A percentile compares a stretch with the other conserved stretches of the same genome.
Evolutionary conservation across 2,888 invertebrate species (phyloP).

Genomic region (Teleogryllus oceanicus): DNA sequence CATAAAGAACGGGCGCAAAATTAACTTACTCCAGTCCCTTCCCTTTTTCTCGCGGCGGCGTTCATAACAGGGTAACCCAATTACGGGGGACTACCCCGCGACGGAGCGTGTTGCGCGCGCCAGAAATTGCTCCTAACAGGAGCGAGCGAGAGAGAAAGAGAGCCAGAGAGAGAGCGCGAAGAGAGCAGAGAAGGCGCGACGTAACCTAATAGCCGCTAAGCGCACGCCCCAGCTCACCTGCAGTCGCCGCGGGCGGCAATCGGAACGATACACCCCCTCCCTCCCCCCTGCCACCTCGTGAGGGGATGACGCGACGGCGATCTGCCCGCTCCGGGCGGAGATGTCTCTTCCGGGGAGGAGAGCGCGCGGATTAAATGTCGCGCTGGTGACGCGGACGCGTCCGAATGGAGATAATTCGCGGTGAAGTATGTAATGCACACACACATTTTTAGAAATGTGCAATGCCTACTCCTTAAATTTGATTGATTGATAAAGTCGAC

Average conservation of each 20-base stretch:
- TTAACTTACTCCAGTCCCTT: background rate
- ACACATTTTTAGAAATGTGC: too few relatives aligned
- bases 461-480: too few relatives aligned
- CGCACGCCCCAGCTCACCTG: background rate
- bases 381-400: too few relatives aligned
- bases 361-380: too few relatives aligned
- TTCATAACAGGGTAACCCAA: conserved; percentile 9
- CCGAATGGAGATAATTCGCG: too few relatives aligned
- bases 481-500: too few relatives aligned
- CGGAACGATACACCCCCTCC: background rate
- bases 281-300: background rate
- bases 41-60: background rate
- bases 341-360: too few relatives aligned
- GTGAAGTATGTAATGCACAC: too few relatives aligned
- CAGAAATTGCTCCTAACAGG: background rate
- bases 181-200: background rate
- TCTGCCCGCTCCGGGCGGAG: background rate
- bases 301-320: background rate
- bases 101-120: background rate
- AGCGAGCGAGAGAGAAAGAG: background rate
- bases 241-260: background rate
- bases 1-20: background rate
- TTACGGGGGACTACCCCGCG: background rate
- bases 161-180: background rate
- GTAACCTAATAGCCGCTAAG: background rate